Evolutionary conservation across 2,888 invertebrate species (phyloP).

Genomic region (Aphidius colemani): DNA sequence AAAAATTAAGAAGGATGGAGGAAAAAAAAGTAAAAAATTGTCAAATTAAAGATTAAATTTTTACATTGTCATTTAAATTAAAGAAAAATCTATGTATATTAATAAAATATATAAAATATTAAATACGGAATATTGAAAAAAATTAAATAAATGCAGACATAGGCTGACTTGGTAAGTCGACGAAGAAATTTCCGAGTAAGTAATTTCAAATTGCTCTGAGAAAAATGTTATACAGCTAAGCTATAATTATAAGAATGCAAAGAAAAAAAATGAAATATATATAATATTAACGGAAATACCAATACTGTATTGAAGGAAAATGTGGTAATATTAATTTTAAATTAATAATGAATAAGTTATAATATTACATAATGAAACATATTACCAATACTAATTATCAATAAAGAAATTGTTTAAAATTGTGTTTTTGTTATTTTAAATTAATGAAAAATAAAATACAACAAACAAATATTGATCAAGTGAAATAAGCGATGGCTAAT

Average conservation of each 20-base stretch:
- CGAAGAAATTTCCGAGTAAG: slow-evolving; percentile 35
- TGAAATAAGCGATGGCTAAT: background rate
- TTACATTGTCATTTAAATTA: slow-evolving; percentile 13
- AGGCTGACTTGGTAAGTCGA: no score
- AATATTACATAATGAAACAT: slow-evolving; percentile 51
- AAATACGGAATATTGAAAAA: slow-evolving; percentile 2
- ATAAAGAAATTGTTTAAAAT: slow-evolving; percentile 28
- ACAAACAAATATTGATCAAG: no score
- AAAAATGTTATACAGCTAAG: slow-evolving; percentile 34
- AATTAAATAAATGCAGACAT: background rate
- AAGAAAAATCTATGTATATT: slow-evolving; percentile 9
- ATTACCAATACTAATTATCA: slow-evolving; percentile 44
- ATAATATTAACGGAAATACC: slow-evolving; percentile 34
- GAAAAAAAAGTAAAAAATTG: slow-evolving; percentile 15
- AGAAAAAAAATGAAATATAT: slow-evolving; percentile 30
- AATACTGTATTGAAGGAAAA: slow-evolving; percentile 25
- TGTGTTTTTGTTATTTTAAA: background rate
- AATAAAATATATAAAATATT: background rate
- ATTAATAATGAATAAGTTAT: slow-evolving; percentile 47
- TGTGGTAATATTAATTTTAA: slow-evolving; percentile 36
- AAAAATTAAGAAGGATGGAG: slow-evolving; percentile 17
- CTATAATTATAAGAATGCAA: slow-evolving; percentile 26
- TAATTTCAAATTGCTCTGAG: slow-evolving; percentile 26
- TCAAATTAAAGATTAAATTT: slow-evolving; percentile 29
- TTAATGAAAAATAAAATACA: no score